A percentile compares a stretch with the other conserved stretches of the same genome.
phyloP scores from a whole-genome alignment of 2,888 invertebrate species.

The Disparrhopalites patrizii region DNA sequence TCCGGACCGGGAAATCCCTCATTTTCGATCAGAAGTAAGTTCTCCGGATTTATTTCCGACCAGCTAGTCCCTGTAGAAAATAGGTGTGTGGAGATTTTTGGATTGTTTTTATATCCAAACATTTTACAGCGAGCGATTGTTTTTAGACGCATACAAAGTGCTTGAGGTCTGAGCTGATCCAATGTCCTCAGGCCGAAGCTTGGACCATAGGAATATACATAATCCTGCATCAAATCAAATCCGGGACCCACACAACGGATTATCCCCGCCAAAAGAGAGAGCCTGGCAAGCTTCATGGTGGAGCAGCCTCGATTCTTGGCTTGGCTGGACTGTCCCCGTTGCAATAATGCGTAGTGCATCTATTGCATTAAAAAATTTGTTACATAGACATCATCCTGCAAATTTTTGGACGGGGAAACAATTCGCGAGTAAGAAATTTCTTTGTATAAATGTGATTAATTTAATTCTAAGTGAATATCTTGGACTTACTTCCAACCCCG shows the following conservation, averaged over 20 bases:
- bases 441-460: no score
- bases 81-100: neutral
- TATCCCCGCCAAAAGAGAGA: no score
- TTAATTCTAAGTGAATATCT: no score
- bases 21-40: neutral
- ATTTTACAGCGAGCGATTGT: neutral
- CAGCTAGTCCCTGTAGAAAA: conserved; percentile 36
- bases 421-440: neutral
- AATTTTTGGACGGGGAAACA: neutral
- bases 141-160: neutral
- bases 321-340: no score
- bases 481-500: no score
- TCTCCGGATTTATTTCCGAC: conserved; percentile 42
- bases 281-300: no score
- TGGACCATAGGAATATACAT: neutral
- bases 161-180: neutral
- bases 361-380: neutral
- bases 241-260: no score
- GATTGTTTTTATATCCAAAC: neutral
- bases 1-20: neutral
- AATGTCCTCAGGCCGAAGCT: neutral
- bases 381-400: no score
- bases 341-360: no score
- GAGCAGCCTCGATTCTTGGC: no score
- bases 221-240: neutral